Evolutionary conservation across 2,113 vertebrate genomes (phyloP), one percentile per base, ranked within the genome.

Genomic region (Crocuta crocuta): DNA sequence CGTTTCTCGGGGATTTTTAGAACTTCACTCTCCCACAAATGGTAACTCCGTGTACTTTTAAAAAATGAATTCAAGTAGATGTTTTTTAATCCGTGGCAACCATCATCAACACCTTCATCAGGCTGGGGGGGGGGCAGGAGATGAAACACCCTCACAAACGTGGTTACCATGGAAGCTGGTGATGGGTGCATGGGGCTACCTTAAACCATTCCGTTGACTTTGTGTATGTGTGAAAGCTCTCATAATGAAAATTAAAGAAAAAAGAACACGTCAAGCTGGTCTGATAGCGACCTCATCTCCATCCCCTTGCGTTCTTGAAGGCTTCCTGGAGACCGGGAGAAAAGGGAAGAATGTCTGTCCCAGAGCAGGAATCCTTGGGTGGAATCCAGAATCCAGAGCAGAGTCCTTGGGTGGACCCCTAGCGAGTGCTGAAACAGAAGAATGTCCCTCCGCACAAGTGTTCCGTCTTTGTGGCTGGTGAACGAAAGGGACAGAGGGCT

Each of bases 161-260:
- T 0, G 7, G 35, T 10, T 10, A 26, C 12, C 12, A 16, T 9
- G 1, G n/a, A 45, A 78, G 58, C 35, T 5, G 55, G 33, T 1
- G 35, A 4, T 5, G 2, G 24, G 28, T 3, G 15, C 0, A 0
- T 1, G 61, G 24, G 48, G 26, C 26, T 3, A 2, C 9, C 0
- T 48, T 1, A 0, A 4, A 19, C 39, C 48, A 1, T 5, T 12
- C 31, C 53, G 5, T n/a, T 50, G n/a, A 82, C 23, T 70, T 24
- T 15, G 1, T 7, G 2, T 39, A 5, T 35, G 45, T 65, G 31
- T 65, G 26, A 21, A 73, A 61, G 45, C 8, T 17, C 68, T 68
- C 58, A 21, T 7, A 15, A 19, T 48, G n/a, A 87, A 70, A 79
- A n/a, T 33, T 12, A 28, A 50, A 70, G 17, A 19, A 33, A 53